A percentile compares a stretch with the other conserved stretches of the same genome.
Evolutionary conservation across 2,888 invertebrate species (phyloP).

Genomic region (Diplazon laetatorius): DNA sequence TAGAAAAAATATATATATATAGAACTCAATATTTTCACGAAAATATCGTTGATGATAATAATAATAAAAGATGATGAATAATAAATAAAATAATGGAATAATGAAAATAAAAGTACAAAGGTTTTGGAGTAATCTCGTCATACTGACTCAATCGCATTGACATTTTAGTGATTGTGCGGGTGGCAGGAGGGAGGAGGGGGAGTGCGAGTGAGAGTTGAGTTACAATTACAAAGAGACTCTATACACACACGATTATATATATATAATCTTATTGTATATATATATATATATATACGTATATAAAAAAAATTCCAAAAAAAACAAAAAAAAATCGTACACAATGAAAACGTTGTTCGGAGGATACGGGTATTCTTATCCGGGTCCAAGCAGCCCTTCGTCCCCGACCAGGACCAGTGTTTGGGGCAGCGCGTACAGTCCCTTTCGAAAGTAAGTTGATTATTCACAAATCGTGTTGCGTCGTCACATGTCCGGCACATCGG

Average conservation of each 20-base stretch:
- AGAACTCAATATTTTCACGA: constrained; percentile 15
- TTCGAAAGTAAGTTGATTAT: constrained; percentile 77
- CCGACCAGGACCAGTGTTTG: constrained; percentile 75
- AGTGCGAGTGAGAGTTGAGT: constrained; percentile 8
- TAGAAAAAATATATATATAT: neutral
- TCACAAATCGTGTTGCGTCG: too few species aligned
- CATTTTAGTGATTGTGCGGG: constrained; percentile 6
- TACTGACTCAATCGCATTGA: neutral
- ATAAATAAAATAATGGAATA: too few species aligned
- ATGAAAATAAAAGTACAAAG: constrained; percentile 6
- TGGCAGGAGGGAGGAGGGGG: too few species aligned
- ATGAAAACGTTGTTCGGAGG: constrained; percentile 77
- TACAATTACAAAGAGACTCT: constrained; percentile 6
- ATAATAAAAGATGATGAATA: too few species aligned
- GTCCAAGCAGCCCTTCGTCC: constrained; percentile 75
- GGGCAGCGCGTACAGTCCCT: constrained; percentile 78
- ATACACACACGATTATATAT: too few species aligned
- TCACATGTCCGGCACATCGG: too few species aligned
- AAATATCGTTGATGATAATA: constrained; percentile 7
- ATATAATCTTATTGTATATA: too few species aligned
- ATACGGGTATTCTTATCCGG: constrained; percentile 74
- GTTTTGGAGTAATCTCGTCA: neutral
- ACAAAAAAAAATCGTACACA: constrained; percentile 21
- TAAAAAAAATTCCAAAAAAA: neutral
- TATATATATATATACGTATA: too few species aligned